A percentile compares a stretch with the other conserved stretches of the same genome.
Conservation (phyloP, 2,113 vertebrate species). For the Calyptomena viridis region DNA sequence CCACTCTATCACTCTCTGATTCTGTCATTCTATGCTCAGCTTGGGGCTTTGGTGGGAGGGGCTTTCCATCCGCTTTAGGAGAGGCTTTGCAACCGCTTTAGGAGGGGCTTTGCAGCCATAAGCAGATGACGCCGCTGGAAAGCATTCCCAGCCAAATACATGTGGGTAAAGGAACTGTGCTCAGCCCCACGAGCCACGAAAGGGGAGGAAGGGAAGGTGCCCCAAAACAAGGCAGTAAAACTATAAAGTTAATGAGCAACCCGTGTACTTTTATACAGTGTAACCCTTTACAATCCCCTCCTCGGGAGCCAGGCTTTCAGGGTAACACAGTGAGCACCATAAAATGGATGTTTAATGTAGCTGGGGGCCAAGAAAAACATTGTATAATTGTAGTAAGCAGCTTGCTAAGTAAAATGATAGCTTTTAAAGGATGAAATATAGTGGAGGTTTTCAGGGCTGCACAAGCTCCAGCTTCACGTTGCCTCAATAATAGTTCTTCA, state of each 20-base stretch:
- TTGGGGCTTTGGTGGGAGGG: neutral
- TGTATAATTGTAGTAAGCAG: slow-evolving; percentile 77
- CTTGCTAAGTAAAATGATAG: slow-evolving; percentile 76
- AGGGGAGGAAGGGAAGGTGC: slow-evolving; percentile 64
- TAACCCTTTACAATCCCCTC: slow-evolving; percentile 59
- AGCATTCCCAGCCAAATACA: accelerated
- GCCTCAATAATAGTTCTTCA: slow-evolving; percentile 69
- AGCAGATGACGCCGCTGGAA: neutral
- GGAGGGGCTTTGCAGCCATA: neutral
- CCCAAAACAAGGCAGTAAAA: slow-evolving; percentile 73
- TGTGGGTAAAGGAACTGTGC: neutral
- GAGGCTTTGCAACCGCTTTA: neutral
- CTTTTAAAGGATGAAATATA: slow-evolving; percentile 77
- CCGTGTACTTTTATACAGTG: slow-evolving; percentile 62
- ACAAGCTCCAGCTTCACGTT: slow-evolving; percentile 58
- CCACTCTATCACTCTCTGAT: neutral
- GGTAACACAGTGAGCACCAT: slow-evolving; percentile 67
- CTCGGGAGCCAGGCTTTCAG: slow-evolving; percentile 67
- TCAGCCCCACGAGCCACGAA: neutral
- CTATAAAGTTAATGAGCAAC: slow-evolving; percentile 77
- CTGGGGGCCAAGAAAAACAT: slow-evolving; percentile 78
- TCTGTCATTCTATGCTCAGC: neutral
- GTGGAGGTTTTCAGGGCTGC: slow-evolving; percentile 47
- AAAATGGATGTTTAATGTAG: slow-evolving; percentile 79
- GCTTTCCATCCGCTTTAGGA: neutral